A percentile compares a stretch with the other conserved stretches of the same genome.
These are phyloP conservation scores for Anthopleura xanthogrammica DNA, from an alignment of 92 coral and sea anemone genomes.

Conservation along the genomic window DNA sequence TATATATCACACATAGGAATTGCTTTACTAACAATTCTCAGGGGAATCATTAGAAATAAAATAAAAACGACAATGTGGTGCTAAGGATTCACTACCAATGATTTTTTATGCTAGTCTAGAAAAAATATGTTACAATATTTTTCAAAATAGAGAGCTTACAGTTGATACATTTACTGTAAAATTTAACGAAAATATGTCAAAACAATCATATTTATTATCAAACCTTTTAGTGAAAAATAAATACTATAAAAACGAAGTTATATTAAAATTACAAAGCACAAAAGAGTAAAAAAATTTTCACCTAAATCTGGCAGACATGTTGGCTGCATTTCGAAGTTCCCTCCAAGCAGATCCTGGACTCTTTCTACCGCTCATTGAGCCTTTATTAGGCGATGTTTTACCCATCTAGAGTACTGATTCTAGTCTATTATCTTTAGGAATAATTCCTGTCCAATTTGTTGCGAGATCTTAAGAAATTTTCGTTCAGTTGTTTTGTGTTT, in stretches of 20 bases:
- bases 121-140: too few relatives aligned
- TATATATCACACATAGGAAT: too few relatives aligned
- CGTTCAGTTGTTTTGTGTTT: background rate
- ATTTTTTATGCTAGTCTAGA: too few relatives aligned
- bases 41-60: too few relatives aligned
- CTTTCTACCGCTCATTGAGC: slow-evolving; percentile 10
- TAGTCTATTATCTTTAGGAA: background rate
- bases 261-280: background rate
- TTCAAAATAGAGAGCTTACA: too few relatives aligned
- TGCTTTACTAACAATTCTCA: too few relatives aligned
- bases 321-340: slow-evolving; percentile 63
- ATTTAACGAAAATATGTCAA: background rate
- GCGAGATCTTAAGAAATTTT: background rate
- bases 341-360: slow-evolving; percentile 54
- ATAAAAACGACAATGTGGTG: too few relatives aligned
- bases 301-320: slow-evolving; percentile 75
- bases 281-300: slow-evolving; percentile 16
- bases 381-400: slow-evolving; percentile 3
- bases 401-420: background rate
- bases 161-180: background rate
- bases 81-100: too few relatives aligned
- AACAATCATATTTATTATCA: background rate
- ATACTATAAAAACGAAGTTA: background rate
- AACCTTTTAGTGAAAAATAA: background rate
- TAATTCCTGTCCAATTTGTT: background rate